Base-by-base conservation (phyloP, 2,888 invertebrate species). In the Cataglyphis cursor region DNA sequence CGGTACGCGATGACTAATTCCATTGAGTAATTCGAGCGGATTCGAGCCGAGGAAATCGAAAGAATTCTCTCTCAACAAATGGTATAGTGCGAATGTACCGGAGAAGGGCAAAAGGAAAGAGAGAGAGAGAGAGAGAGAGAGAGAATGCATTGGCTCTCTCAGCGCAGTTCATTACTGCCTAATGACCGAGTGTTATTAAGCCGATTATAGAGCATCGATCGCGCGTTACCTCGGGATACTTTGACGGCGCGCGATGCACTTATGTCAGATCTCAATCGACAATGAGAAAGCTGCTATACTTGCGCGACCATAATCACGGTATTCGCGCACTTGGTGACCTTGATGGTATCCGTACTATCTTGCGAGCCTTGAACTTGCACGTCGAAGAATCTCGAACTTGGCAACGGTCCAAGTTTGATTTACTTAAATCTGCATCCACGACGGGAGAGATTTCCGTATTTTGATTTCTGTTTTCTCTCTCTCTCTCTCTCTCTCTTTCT, bases 341-440 rank as follows among this genome's bases (percentile, higher is more conserved):
- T 92, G 92, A 62, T 84, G 83, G 89, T 89, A 90, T 92, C 88
- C 86, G 90, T 90, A 91, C 88, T 89, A 87, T 83, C 72, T 64
- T 61, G 68, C 81, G 83, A 88, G 88, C 92, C 92, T 92, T 92
- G 92, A 92, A 92, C 92, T 92, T 92, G 92, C 82, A 91, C 89
- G 90, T 85, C 68, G 88, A 89, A 91, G 88, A 91, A 91, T 90
- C 89, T 87, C 73, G 74, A 90, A 85, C 85, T 70, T 82, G 84
- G 51, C 64, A 64, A 54, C 51, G 59, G 78, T 81, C 83, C 87
- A 68, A 73, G 54, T 82, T 82, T 82, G 65, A 66, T 72, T 83
- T 66, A 54, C 59, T 75, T 72, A 18, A 61, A 5, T 72, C n/a
- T 41, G 21, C 35, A n/a, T 44, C 21, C 4, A 44, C 70, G 24